Evolutionary conservation across 2,113 vertebrate genomes (phyloP), one percentile per base, ranked within the genome.

Genomic region (Tragelaphus buxtoni): DNA sequence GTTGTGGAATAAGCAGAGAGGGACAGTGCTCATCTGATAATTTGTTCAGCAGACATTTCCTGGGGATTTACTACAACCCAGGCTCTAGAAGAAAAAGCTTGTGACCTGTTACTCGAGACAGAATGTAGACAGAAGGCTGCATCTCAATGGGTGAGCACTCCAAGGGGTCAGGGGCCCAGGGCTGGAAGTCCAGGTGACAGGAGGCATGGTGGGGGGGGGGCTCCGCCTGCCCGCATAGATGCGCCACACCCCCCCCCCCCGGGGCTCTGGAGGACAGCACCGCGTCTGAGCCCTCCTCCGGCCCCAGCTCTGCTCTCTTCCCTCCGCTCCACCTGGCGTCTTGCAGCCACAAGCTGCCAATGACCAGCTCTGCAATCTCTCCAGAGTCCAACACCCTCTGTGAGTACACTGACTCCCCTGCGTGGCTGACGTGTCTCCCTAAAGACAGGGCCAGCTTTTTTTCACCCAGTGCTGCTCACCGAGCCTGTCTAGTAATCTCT

Each of bases 401-500:
- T 28, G 10, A n/a, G 17, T 20, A 6, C 1, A 26, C 26, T n/a
- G 1, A 10, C 14, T 88, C 9, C 69, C 7, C 18, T 1, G 30
- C 51, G 32, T 49, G 14, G 45, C 24, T 53, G 83, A 17, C 3
- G 12, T 61, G 49, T 60, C 16, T 39, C n/a, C 72, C 47, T 58
- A 24, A 42, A 69, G 58, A 53, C 26, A 16, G 60, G 69, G 60
- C 4, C n/a, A 5, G 61, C 61, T 32, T 11, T 6, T 20, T 14
- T 77, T 69, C 35, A 0, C 9, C 26, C 58, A 0, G 42, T 5
- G 82, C 61, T 45, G 55, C 49, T 60, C 16, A 28, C 17, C 0
- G 13, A 47, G 5, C 1, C 9, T 0, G 0, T 10, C 1, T 24
- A 24, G 35, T 39, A 10, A 14, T 3, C 45, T n/a, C 80, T 58